Base-by-base conservation (phyloP, 2,888 invertebrate species). In the Trissonchulus sp. region DNA sequence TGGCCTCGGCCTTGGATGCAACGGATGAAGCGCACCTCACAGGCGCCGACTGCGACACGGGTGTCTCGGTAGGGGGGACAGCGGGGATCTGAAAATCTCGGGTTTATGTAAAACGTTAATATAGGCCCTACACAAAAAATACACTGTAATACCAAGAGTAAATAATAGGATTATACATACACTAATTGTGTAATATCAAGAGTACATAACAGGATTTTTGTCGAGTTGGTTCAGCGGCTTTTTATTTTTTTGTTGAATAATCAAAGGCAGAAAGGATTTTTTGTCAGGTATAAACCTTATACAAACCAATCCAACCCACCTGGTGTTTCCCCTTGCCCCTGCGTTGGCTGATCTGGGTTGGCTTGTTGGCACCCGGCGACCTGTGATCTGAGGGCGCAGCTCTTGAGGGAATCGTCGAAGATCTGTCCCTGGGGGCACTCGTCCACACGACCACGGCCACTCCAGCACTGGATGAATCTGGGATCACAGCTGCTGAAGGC, bases 371-470 rank as follows among this genome's bases (percentile, higher is more conserved):
- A 48, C 23, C 23, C 48, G 8, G 48, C 8, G 23, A 23, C 48
- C 23, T 48, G 8, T 48, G 48, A 8, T 23, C 48, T 48, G 48
- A 8, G 8, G 48, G 23, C 48, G 23, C 48, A 48, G 48, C 48
- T 48, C 23, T 48, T 48, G 48, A 8, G 8, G 8, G 8, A 23
- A 48, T 48, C 48, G 23, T 28, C 30, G 34, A 65, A 65, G 31
- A 65, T 31, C 30, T 65, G 65, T 65, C 34, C 65, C 15, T 28
- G 3, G 30, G 65, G 65, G 65, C 65, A 65, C n/a, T 65, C 31
- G 30, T 65, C 65, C 65, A 31, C 65, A 15, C 65, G 65, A 31
- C 65, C 65, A 15, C 65, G 65, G 8, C 65, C 65, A 65, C n/a
- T 65, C 65, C 65, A 65, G 34, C 65, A 65, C 34, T 65, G 30